Base-by-base conservation (phyloP, 2,113 vertebrate species). In the Ondatra zibethicus region DNA sequence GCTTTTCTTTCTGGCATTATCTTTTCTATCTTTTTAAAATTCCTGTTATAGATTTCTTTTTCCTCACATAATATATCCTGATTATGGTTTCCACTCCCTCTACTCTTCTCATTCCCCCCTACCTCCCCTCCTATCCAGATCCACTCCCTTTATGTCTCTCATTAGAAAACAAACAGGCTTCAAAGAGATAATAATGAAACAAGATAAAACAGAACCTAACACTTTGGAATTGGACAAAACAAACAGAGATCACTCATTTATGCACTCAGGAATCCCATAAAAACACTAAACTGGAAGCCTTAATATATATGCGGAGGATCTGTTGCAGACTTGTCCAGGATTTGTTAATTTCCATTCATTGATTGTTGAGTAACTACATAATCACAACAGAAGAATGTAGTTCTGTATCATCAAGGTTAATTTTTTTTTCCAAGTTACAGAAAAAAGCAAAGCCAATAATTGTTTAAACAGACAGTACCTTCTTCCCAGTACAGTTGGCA, bases 331-430 rank as follows among this genome's bases (percentile, higher is more conserved):
- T 36, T 58, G 78, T 58, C 21, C 21, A 81, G 78, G 36, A 17
- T 21, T 19, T 81, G 55, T 61, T 84, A 29, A 16, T 63, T 63
- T 80, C 80, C 25, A 47, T 10, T 78, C 73, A 70, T 55, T 96
- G 88, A 72, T 85, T 91, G 42, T 95, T 95, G 88, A 93, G 7
- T 93, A 75, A 75, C 65, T 90, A 21, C 39, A 61, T 31, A 75
- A 75, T 82, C 42, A 77, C 7, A 82, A 61, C 50, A 29, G 65
- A 78, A 92, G 23, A 77, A 36, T 82, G 25, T 92, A 36, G n/a
- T 91, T 92, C 91, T 88, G 23, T 88, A 72, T 7, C 25, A 87
- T 89, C 33, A 39, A 85, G 82, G 39, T 58, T 58, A 58, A 36
- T 72, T 36, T 17, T 58, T 80, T 68, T 88, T 94, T 66, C 84